Conservation (phyloP, 2,888 invertebrate species). For the Oxyscelio sp. region DNA sequence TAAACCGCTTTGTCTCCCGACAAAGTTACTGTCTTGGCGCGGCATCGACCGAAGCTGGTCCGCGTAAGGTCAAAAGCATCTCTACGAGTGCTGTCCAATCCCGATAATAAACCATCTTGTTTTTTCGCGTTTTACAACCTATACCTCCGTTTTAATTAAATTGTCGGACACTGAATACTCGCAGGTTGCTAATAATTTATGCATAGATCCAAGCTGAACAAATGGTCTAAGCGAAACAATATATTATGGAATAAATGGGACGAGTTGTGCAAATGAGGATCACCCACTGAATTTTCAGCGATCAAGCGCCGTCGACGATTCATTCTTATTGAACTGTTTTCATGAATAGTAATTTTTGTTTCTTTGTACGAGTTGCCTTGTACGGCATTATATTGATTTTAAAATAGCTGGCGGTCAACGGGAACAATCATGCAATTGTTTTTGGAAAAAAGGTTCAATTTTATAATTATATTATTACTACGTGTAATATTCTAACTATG, state of each 20-base stretch:
- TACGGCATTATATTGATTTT: slow-evolving; percentile 39
- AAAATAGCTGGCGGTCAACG: slow-evolving; percentile 2
- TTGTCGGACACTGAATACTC: slow-evolving; percentile 7
- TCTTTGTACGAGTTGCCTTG: slow-evolving; percentile 28
- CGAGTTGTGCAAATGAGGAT: too few species aligned
- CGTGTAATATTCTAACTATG: too few species aligned
- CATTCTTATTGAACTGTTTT: slow-evolving; percentile 51
- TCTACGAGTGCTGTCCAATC: slow-evolving; percentile 3
- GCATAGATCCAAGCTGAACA: slow-evolving; percentile 27
- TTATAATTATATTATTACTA: too few species aligned
- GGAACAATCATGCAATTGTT: too few species aligned
- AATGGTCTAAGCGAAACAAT: too few species aligned
- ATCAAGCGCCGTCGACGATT: slow-evolving; percentile 34
- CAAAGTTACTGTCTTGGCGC: slow-evolving; percentile 60
- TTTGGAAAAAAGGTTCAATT: too few species aligned
- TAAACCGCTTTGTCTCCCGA: slow-evolving; percentile 52
- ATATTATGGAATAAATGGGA: too few species aligned
- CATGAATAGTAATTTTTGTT: slow-evolving; percentile 59
- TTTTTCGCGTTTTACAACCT: slow-evolving; percentile 33
- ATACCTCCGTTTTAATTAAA: slow-evolving; percentile 27
- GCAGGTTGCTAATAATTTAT: slow-evolving; percentile 40
- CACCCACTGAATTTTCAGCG: too few species aligned
- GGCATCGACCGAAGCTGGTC: slow-evolving; percentile 48
- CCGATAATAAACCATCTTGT: slow-evolving; percentile 10
- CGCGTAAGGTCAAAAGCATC: slow-evolving; percentile 45